Evolutionary conservation across 2,888 invertebrate species (phyloP), one percentile per base, ranked within the genome.

Genomic region (Dicyrtomina minuta): DNA sequence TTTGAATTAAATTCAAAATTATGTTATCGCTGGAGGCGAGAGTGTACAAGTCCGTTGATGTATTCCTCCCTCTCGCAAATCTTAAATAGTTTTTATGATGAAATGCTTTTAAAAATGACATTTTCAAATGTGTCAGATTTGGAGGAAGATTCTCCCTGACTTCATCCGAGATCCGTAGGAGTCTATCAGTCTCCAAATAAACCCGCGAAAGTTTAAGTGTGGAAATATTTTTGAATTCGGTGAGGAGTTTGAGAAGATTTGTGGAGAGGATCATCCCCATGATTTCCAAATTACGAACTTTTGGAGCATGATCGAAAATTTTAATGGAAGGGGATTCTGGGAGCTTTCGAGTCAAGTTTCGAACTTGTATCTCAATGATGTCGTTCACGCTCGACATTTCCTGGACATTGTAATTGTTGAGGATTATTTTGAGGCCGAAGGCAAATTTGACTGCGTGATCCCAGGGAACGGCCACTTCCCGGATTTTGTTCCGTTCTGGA

Each of bases 171-270:
- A 1, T n/a, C 13, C 12, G 53, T 6, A 2, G 24, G 3, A 4
- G 65, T 5, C 33, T 39, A 43, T 65, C 65, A 12, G 65, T 65
- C 17, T 65, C 65, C n/a, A 65, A 41, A 41, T 65, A 65, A 12
- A 65, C 41, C 0, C 65, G 53, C 13, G 51, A 39, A 6, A 65
- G 24, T 24, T 65, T 65, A 2, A 65, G 53, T 1, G 15, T 33
- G 0, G 26, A 13, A 0, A 65, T 22, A 20, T 53, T 41, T 15
- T 10, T n/a, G 43, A 65, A 65, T 27, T 27, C 39, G 13, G 55
- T 65, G 24, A 51, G 39, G 6, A 65, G 24, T 10, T 41, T 33
- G 39, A 65, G 13, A 10, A 65, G 22, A 33, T 51, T 65, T 1
- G 17, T 39, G 24, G 65, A 65, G 3, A 39, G n/a, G 15, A 65